Conservation (phyloP, 2,888 invertebrate genomes). For the Melanophora roralis region DNA sequence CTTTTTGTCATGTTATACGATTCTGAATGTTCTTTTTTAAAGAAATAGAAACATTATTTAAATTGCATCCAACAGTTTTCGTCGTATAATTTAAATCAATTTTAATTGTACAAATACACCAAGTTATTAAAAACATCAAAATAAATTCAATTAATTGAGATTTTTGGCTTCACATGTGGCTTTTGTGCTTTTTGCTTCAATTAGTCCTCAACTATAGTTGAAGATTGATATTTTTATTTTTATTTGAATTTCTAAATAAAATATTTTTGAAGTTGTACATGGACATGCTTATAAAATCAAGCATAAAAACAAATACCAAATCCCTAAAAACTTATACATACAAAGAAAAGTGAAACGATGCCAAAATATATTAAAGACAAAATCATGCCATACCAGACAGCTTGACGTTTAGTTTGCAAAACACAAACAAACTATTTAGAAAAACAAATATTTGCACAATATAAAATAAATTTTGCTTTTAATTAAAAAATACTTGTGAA, state of each 20-base stretch:
- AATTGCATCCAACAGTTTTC: no score
- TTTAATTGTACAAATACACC: no score
- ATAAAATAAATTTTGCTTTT: slow-evolving; percentile 53
- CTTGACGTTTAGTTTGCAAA: slow-evolving; percentile 44
- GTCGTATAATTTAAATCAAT: no score
- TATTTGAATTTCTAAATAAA: background rate
- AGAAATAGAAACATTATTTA: no score
- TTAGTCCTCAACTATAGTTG: slow-evolving; percentile 7
- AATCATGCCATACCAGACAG: slow-evolving; percentile 51
- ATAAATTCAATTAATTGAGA: slow-evolving; percentile 10
- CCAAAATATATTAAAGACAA: slow-evolving; percentile 26
- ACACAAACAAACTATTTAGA: background rate
- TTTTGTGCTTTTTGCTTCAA: background rate
- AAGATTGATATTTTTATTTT: slow-evolving; percentile 6
- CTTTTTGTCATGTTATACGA: no score
- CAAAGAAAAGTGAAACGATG: slow-evolving; percentile 34
- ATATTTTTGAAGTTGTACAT: background rate
- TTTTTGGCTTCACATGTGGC: background rate
- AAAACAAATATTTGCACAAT: background rate
- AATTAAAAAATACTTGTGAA: slow-evolving; percentile 35
- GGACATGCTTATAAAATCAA: background rate
- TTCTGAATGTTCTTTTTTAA: no score
- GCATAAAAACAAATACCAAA: background rate
- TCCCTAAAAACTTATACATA: background rate
- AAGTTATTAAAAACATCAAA: background rate